These are phyloP conservation scores for Setipinna tenuifilis DNA, from an alignment of 2,797 vertebrate genomes.

Conservation along the genomic window DNA sequence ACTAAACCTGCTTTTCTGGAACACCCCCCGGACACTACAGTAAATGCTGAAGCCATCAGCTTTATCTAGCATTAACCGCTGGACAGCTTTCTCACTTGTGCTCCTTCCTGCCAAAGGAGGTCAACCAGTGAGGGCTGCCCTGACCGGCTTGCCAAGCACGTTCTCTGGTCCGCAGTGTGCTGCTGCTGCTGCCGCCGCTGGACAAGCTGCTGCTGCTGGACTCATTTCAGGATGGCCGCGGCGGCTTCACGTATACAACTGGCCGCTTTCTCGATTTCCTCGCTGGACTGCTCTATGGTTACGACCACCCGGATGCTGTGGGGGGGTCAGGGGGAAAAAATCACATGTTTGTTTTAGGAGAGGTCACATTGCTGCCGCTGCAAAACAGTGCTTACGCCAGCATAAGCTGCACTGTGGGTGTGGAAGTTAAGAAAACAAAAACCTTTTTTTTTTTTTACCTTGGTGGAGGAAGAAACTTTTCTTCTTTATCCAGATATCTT, in stretches of 20 bases:
- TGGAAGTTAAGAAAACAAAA: background rate
- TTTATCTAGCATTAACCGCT: background rate
- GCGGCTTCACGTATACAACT: slow-evolving; percentile 84
- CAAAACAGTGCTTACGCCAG: background rate
- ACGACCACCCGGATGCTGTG: slow-evolving; percentile 90
- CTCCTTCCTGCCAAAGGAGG: background rate
- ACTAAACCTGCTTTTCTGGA: no score
- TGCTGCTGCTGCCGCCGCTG: background rate
- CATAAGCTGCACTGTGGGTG: background rate
- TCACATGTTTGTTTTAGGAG: slow-evolving; percentile 14
- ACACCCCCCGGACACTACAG: background rate
- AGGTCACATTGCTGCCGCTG: background rate
- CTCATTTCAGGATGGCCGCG: slow-evolving; percentile 68
- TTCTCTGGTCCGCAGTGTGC: slow-evolving; percentile 15
- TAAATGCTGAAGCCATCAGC: background rate
- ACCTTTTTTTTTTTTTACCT: slow-evolving; percentile 74
- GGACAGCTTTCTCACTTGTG: background rate
- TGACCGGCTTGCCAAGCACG: background rate
- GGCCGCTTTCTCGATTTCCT: slow-evolving; percentile 85
- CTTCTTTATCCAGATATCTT: slow-evolving; percentile 93
- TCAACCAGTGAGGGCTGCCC: background rate
- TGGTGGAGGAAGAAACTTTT: slow-evolving; percentile 87
- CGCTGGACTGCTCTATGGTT: slow-evolving; percentile 87
- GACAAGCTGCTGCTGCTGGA: slow-evolving; percentile 13
- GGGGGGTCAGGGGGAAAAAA: slow-evolving; percentile 36